Conservation (phyloP, 1,140 invertebrate species). For the Orchesella cincta region DNA sequence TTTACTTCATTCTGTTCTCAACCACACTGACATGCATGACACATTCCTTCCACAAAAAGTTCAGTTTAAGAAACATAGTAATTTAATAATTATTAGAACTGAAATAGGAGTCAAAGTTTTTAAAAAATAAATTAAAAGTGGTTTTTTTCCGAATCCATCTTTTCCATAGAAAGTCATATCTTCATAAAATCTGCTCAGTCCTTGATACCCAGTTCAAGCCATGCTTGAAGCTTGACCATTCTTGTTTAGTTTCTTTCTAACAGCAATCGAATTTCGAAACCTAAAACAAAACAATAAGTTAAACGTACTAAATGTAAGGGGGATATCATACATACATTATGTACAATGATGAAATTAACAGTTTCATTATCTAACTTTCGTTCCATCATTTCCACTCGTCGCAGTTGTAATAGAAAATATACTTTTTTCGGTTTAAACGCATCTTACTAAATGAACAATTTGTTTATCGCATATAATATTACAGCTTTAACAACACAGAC, state of each 20-base stretch:
- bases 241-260: slow-evolving; percentile 18
- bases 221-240: too few species aligned
- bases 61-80: not conserved
- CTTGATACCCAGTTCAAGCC: slow-evolving; percentile 23
- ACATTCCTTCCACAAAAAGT: slow-evolving; percentile 21
- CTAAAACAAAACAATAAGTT: slow-evolving; percentile 30
- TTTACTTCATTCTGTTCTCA: slow-evolving; percentile 16
- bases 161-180: slow-evolving; percentile 24
- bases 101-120: slow-evolving; percentile 17
- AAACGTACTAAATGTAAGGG: slow-evolving; percentile 13
- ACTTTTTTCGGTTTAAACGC: slow-evolving; percentile 20
- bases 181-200: slow-evolving; percentile 30
- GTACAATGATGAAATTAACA: not conserved
- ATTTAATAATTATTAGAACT: slow-evolving; percentile 17
- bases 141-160: slow-evolving; percentile 12
- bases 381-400: slow-evolving; percentile 23
- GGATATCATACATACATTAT: not conserved
- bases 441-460: slow-evolving; percentile 22
- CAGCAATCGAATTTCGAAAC: slow-evolving; percentile 27
- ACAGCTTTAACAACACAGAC: not conserved
- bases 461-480: slow-evolving; percentile 18
- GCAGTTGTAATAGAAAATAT: slow-evolving; percentile 29
- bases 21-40: slow-evolving; percentile 12
- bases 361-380: not conserved
- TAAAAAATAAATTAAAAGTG: slow-evolving; percentile 25